phyloP scores from a whole-genome alignment of 2,797 vertebrate genomes.

The Cephalopachus bancanus region DNA sequence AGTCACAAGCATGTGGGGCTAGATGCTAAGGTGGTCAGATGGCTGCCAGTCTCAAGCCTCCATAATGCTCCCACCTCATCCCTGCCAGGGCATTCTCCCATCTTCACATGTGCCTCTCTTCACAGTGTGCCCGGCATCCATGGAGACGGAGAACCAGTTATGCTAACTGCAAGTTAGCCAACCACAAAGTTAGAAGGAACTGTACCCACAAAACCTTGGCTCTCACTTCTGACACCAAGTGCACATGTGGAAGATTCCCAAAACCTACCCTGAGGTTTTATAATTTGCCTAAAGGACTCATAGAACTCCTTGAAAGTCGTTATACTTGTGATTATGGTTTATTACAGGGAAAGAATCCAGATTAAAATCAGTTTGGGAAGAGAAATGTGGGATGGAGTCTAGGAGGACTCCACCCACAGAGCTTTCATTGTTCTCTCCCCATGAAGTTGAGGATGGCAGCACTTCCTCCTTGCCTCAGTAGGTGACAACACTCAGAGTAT shows the following conservation, averaged over 20 bases:
- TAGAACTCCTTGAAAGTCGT: not conserved
- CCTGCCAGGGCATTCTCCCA: too few relatives aligned
- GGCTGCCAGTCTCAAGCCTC: not conserved
- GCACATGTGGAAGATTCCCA: not conserved
- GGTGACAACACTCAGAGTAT: too few relatives aligned
- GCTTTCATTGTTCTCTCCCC: not conserved
- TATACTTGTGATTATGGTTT: too few relatives aligned
- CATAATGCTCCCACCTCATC: not conserved
- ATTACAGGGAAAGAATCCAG: too few relatives aligned
- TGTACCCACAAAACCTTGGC: not conserved
- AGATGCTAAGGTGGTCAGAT: not conserved
- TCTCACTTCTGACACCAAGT: not conserved
- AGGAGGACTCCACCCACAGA: not conserved
- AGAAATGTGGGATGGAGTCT: not conserved
- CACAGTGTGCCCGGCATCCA: not conserved
- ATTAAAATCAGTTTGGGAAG: too few relatives aligned
- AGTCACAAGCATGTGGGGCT: not conserved
- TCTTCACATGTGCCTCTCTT: not conserved
- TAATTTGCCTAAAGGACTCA: not conserved
- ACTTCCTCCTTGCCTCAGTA: not conserved
- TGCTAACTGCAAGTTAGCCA: too few relatives aligned
- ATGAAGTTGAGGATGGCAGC: not conserved
- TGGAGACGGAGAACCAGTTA: too few relatives aligned
- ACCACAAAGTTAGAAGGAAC: not conserved
- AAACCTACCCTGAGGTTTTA: not conserved